Conservation (phyloP, 2,888 invertebrate species). For the Apodemia duryi region DNA sequence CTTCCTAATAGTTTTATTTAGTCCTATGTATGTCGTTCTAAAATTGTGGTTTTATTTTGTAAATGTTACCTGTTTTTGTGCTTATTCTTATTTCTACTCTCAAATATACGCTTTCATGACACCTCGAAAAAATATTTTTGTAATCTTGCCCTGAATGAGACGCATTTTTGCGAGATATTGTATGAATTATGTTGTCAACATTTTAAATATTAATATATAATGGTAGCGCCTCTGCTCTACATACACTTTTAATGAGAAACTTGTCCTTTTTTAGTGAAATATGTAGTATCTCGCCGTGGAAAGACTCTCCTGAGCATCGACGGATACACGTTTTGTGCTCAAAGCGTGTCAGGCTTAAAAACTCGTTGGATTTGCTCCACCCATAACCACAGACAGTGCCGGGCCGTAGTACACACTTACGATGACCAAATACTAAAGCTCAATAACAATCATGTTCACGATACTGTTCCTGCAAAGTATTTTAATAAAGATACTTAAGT, state of each 20-base stretch:
- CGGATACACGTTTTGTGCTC: conserved; percentile 36
- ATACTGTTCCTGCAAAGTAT: not conserved
- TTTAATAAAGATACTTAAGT: conserved; percentile 2
- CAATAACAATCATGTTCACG: conserved; percentile 32
- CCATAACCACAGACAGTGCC: conserved; percentile 35
- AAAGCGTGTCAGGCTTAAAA: conserved; percentile 23
- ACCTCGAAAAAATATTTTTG: too few relatives aligned
- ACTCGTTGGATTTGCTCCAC: conserved; percentile 44
- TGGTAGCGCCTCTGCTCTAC: not conserved
- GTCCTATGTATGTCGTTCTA: too few relatives aligned
- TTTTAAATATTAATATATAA: not conserved
- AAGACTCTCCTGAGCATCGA: conserved; percentile 33
- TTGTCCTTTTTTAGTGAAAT: conserved; percentile 32
- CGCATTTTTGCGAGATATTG: too few relatives aligned
- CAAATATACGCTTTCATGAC: too few relatives aligned
- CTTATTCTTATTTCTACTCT: too few relatives aligned
- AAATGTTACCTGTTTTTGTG: too few relatives aligned
- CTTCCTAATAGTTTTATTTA: too few relatives aligned
- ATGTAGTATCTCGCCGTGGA: conserved; percentile 34
- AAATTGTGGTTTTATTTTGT: too few relatives aligned
- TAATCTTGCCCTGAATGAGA: too few relatives aligned
- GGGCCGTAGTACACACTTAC: conserved; percentile 35
- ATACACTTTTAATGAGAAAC: not conserved
- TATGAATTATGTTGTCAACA: not conserved
- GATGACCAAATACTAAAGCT: conserved; percentile 31